Percentiles rank a stretch among this genome's conserved stretches.
These are phyloP conservation scores for Coturnix japonica DNA, from an alignment of 2,113 vertebrate genomes.

Conservation along the genomic window DNA sequence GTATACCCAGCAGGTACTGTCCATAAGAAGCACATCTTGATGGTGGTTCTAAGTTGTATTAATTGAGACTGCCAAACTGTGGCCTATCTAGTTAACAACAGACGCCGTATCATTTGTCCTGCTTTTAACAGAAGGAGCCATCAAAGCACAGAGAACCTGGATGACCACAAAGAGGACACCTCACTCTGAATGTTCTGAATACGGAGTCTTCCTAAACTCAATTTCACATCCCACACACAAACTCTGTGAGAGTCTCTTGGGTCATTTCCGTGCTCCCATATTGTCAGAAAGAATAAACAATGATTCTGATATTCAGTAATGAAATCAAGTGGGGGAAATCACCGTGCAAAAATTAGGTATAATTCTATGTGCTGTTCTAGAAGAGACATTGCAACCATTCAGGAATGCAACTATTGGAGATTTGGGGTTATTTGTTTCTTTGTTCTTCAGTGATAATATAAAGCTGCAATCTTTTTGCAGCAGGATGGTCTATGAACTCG, in stretches of 20 bases:
- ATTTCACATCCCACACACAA: neutral
- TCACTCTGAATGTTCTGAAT: conserved; percentile 18
- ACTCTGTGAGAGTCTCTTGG: neutral
- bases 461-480: neutral
- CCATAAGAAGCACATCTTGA: neutral
- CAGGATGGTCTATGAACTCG: neutral
- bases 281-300: neutral
- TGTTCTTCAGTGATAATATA: neutral
- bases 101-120: neutral
- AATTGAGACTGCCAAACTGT: neutral
- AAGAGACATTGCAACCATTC: neutral
- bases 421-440: neutral
- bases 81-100: neutral
- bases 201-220: neutral
- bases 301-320: neutral
- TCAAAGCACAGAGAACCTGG: conserved; percentile 29
- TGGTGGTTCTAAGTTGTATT: neutral
- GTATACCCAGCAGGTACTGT: neutral
- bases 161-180: neutral
- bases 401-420: neutral
- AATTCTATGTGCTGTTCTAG: neutral
- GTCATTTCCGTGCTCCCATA: neutral
- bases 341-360: neutral
- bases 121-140: conserved; percentile 51
- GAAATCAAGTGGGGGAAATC: neutral